Conservation (phyloP, 2,888 invertebrate genomes). For the Strigamia transsilvanica region DNA sequence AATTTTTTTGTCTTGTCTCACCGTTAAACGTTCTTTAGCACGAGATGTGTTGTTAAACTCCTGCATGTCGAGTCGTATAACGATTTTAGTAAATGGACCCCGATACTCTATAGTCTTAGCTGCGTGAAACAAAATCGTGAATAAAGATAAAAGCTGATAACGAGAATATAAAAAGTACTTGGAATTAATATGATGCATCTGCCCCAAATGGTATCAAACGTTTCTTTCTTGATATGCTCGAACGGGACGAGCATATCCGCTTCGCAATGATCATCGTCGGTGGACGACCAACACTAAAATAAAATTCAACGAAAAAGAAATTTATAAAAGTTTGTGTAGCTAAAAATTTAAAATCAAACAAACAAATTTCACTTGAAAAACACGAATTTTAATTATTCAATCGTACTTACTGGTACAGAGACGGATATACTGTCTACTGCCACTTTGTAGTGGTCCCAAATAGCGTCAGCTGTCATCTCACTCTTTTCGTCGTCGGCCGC, state of each 20-base stretch:
- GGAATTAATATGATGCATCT: background rate
- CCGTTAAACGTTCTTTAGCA: background rate
- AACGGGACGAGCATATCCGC: constrained; percentile 1
- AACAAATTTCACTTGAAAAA: no score
- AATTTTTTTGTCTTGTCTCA: no score
- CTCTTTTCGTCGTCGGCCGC: background rate
- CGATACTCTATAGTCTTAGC: background rate
- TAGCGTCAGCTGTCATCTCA: background rate
- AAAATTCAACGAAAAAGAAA: background rate
- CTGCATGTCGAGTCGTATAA: background rate
- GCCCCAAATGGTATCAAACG: background rate
- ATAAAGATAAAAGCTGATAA: background rate
- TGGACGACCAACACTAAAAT: background rate
- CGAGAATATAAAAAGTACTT: background rate
- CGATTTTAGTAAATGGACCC: background rate
- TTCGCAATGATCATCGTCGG: background rate
- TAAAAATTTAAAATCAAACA: no score
- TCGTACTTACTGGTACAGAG: no score
- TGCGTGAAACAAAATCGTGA: background rate
- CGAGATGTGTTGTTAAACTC: background rate
- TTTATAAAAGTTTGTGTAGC: no score
- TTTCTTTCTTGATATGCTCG: background rate
- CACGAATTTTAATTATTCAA: no score
- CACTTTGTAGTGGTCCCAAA: background rate
- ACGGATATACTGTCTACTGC: no score